A percentile compares a stretch with the other conserved stretches of the same genome.
These are phyloP conservation scores for Neopelma chrysocephalum DNA, from an alignment of 2,797 vertebrate genomes.

Conservation along the genomic window DNA sequence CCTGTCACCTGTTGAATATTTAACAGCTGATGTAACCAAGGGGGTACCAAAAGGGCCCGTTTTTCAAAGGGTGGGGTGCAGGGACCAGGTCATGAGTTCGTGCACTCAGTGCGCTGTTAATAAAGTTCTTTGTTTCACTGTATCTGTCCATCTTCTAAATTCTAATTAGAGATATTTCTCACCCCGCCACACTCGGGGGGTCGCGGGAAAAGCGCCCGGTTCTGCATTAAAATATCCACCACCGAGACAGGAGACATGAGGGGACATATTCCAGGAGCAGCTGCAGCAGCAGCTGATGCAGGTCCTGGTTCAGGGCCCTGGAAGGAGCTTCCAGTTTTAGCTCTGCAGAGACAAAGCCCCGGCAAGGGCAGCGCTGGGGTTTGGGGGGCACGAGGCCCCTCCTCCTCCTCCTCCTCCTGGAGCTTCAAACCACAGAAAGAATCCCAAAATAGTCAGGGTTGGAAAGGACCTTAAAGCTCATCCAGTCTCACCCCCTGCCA, in stretches of 20 bases:
- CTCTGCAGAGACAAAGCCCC: neutral
- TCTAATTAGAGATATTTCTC: too few relatives aligned
- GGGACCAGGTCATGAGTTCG: too few relatives aligned
- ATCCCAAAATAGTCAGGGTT: neutral
- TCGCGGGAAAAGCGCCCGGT: neutral
- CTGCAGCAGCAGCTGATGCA: neutral
- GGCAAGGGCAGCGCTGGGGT: accelerated
- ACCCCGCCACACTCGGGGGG: accelerated
- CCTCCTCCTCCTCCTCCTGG: accelerated
- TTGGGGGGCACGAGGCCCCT: neutral
- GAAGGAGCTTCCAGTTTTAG: accelerated
- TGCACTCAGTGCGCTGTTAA: too few relatives aligned
- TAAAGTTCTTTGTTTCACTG: too few relatives aligned
- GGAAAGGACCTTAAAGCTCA: neutral
- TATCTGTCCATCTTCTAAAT: too few relatives aligned
- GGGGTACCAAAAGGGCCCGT: too few relatives aligned
- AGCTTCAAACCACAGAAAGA: accelerated
- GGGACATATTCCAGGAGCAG: accelerated
- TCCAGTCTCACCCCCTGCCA: neutral
- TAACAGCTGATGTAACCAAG: too few relatives aligned
- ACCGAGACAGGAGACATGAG: accelerated
- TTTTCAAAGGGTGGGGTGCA: too few relatives aligned
- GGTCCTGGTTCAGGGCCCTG: neutral
- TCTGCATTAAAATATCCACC: neutral
- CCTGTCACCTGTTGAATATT: too few relatives aligned